phyloP scores from a whole-genome alignment of 2,888 invertebrate genomes.

The Chrysodeixis includens region DNA sequence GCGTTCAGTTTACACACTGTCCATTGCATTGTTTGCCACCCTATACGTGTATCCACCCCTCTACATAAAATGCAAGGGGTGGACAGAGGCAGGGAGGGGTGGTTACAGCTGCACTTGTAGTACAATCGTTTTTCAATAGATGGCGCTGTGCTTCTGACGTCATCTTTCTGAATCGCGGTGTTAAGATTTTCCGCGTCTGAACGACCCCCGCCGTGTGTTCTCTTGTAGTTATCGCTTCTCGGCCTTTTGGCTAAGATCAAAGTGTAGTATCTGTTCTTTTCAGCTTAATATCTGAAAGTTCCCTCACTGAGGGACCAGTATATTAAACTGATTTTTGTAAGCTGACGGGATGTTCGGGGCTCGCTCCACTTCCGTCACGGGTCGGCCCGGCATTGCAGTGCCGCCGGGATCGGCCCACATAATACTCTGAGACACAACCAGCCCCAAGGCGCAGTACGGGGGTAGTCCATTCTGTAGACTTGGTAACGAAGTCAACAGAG shows the following conservation, averaged over 20 bases:
- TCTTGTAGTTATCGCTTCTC: background rate
- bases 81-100: background rate
- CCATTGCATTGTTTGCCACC: background rate
- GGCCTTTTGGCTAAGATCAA: slow-evolving; percentile 4
- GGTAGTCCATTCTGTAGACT: background rate
- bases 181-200: background rate
- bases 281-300: slow-evolving; percentile 4
- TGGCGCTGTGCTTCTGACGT: background rate
- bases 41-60: background rate
- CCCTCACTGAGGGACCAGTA: slow-evolving; percentile 4
- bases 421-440: background rate
- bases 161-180: slow-evolving; percentile 4
- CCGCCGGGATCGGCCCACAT: slow-evolving; percentile 4
- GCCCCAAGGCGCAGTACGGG: background rate
- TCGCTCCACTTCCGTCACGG: slow-evolving; percentile 4
- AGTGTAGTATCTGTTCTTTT: slow-evolving; percentile 4
- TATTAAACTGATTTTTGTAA: slow-evolving; percentile 4
- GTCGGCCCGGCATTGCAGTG: slow-evolving; percentile 4
- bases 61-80: background rate
- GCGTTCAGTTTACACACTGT: background rate
- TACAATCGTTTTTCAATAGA: background rate
- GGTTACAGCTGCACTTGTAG: background rate
- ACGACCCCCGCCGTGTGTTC: background rate
- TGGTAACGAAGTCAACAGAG: background rate
- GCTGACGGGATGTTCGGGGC: background rate